These are phyloP conservation scores for Eupithecia insigniata DNA, from an alignment of 2,888 invertebrate species.

Conservation along the genomic window DNA sequence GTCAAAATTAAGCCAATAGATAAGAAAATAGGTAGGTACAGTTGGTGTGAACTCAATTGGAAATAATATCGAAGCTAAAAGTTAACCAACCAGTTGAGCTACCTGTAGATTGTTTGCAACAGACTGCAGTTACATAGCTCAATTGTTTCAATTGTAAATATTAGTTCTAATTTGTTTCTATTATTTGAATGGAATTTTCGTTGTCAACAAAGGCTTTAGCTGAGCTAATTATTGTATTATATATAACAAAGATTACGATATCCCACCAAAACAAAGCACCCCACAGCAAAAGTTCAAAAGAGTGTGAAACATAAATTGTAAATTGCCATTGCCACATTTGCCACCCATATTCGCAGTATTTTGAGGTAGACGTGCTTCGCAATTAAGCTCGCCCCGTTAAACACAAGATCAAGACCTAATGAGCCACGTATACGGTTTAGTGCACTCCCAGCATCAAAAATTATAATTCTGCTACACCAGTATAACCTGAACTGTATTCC, in stretches of 20 bases:
- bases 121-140: no score
- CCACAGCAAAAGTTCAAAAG: conserved; percentile 58
- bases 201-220: no score
- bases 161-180: no score
- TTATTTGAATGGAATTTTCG: no score
- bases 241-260: conserved; percentile 1
- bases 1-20: no score
- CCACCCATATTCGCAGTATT: conserved; percentile 60
- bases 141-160: no score
- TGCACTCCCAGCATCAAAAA: conserved; percentile 76
- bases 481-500: conserved; percentile 46
- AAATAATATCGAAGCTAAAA: not conserved
- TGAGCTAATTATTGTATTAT: not conserved
- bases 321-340: conserved; percentile 58
- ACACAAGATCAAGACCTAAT: conserved; percentile 77
- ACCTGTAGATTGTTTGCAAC: no score
- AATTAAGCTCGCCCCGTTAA: conserved; percentile 79
- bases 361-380: conserved; percentile 64
- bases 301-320: conserved; percentile 70
- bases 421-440: conserved; percentile 78
- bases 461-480: conserved; percentile 67
- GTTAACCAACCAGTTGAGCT: no score
- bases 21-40: no score
- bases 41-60: not conserved
- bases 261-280: conserved; percentile 40